Evolutionary conservation across 1,140 invertebrate genomes (phyloP), one percentile per base, ranked within the genome.

Genomic region (Eupristina koningsbergeri): DNA sequence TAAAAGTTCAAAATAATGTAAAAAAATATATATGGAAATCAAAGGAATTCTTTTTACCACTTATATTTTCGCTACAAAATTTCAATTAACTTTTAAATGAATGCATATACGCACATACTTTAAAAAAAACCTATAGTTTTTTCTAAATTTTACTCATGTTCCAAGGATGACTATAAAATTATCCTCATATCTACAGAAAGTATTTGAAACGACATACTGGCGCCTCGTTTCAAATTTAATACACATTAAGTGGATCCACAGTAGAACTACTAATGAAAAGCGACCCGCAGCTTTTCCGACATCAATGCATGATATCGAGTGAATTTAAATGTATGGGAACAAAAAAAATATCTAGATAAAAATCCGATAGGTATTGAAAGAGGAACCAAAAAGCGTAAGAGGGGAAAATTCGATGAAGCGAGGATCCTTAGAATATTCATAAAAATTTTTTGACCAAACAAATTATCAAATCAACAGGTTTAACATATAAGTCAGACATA

Each of bases 401-500:
- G 22, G 19, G 8, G 34, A 67, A 34, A 19, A n/a, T 19, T 15
- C 53, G 53, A 58, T 58, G 53, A 58, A 58, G 53, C 53, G 53
- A 26, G 73, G 29, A 34, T n/a, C 31, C 34, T 67, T 69, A 83
- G 84, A 87, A 88, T 75, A 69, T 77, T 86, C 85, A 58, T 81
- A 86, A 88, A 88, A 88, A 88, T 88, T 88, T 77, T 87, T 84
- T 29, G 80, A 67, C 75, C 71, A 71, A 87, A 86, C 81, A 74
- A 85, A 82, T 82, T 78, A 64, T 47, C 34, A 78, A 69, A 81
- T 77, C 80, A 83, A 85, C 39, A 63, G 45, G 61, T 80, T 80
- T 73, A 45, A 50, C 77, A 29, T 39, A 34, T 19, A 22, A 64
- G 29, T 11, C 41, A 45, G n/a, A 41, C 0, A 15, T 19, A 45